Evolutionary conservation across 2,888 invertebrate species (phyloP).

Genomic region (Parnassius orleans): DNA sequence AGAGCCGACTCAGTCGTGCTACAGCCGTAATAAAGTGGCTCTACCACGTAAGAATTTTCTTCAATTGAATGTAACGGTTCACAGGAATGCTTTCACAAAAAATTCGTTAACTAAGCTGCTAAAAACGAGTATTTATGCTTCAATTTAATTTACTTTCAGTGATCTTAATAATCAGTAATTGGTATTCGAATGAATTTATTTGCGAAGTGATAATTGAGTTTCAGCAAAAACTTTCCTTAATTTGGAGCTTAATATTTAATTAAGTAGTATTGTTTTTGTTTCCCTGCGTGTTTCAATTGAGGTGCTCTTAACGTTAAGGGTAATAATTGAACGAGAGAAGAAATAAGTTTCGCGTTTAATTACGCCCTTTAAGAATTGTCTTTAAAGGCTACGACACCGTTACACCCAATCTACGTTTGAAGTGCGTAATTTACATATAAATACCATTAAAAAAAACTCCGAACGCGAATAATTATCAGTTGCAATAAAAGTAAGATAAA

Average conservation of each 20-base stretch:
- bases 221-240: slow-evolving; percentile 44
- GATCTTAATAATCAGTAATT: slow-evolving; percentile 22
- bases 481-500: no score
- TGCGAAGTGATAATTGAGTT: slow-evolving; percentile 41
- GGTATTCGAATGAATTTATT: slow-evolving; percentile 22
- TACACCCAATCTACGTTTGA: slow-evolving; percentile 11
- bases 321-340: slow-evolving; percentile 32
- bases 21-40: no score
- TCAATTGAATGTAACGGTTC: no score
- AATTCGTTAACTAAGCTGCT: neutral
- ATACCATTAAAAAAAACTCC: no score
- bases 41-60: no score
- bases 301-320: slow-evolving; percentile 51
- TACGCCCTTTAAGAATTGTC: slow-evolving; percentile 23
- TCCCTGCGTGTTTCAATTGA: slow-evolving; percentile 64
- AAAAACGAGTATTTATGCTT: neutral
- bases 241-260: slow-evolving; percentile 53
- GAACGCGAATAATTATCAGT: no score
- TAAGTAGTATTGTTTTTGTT: slow-evolving; percentile 62
- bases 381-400: slow-evolving; percentile 31
- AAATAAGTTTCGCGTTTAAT: slow-evolving; percentile 19
- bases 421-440: neutral
- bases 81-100: neutral
- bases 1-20: no score
- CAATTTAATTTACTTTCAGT: slow-evolving; percentile 8